Evolutionary conservation across 2,797 vertebrate species (phyloP).

Genomic region (Cottoperca gobio): DNA sequence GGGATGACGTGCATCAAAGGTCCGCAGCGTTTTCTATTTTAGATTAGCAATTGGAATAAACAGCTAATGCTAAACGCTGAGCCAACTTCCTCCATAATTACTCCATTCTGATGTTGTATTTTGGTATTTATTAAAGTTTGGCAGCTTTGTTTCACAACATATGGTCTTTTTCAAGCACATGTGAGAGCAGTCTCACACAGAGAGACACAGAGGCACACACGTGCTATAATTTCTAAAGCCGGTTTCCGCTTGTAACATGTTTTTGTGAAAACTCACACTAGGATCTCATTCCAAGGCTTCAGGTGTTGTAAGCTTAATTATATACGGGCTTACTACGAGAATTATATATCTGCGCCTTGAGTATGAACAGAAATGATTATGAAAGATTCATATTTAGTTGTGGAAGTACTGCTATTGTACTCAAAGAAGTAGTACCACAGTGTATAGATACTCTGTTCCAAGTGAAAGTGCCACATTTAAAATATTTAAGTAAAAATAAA

Average conservation of each 20-base stretch:
- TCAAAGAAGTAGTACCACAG: too few relatives aligned
- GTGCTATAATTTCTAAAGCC: conserved; percentile 2
- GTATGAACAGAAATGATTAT: neutral
- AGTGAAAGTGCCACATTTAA: too few relatives aligned
- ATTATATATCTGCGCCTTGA: neutral
- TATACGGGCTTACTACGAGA: neutral
- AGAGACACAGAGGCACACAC: neutral
- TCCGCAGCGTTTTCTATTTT: too few relatives aligned
- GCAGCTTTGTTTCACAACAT: conserved; percentile 3
- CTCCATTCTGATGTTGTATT: neutral
- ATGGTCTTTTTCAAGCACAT: neutral
- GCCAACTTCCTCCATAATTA: neutral
- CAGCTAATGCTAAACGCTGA: conserved; percentile 1
- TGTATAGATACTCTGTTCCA: too few relatives aligned
- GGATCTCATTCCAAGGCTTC: neutral
- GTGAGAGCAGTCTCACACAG: neutral
- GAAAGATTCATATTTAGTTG: too few relatives aligned
- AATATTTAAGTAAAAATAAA: too few relatives aligned
- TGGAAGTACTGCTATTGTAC: too few relatives aligned
- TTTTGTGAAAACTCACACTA: neutral
- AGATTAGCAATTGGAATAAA: neutral
- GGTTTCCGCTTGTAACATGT: neutral
- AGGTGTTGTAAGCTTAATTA: neutral
- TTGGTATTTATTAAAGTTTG: neutral
- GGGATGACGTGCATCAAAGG: too few relatives aligned